Percentiles rank a stretch among this genome's conserved stretches.
Evolutionary conservation across 2,113 vertebrate species (phyloP).

Genomic region (Barbus barbus): DNA sequence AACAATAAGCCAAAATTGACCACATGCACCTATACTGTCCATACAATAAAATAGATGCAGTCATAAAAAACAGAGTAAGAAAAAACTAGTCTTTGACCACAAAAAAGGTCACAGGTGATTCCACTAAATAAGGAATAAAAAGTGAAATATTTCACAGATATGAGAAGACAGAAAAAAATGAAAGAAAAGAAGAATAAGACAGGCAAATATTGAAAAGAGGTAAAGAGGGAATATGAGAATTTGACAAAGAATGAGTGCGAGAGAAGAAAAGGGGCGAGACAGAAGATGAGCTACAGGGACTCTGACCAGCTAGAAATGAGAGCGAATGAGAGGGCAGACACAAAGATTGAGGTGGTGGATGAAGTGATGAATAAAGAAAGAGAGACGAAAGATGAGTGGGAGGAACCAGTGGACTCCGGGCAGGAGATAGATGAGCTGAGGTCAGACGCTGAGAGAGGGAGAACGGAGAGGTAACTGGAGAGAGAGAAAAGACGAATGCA

Average conservation of each 20-base stretch:
- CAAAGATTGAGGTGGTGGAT: conserved; percentile 41
- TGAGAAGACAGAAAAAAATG: background rate
- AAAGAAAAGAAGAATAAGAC: background rate
- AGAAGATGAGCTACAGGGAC: conserved; percentile 5
- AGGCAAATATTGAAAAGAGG: background rate
- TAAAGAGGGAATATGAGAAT: conserved; percentile 23
- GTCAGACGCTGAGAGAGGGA: conserved; percentile 51
- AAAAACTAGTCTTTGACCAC: too few relatives aligned
- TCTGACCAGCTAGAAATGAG: conserved; percentile 29
- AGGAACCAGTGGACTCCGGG: conserved; percentile 49
- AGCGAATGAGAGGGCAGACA: conserved; percentile 33
- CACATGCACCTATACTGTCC: too few relatives aligned
- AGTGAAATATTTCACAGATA: conserved; percentile 15
- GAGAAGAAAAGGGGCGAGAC: background rate
- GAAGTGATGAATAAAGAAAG: conserved; percentile 50
- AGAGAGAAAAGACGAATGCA: conserved; percentile 44
- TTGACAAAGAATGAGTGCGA: background rate
- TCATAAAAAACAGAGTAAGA: background rate
- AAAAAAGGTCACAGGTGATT: too few relatives aligned
- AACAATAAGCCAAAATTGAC: too few relatives aligned
- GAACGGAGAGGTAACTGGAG: conserved; percentile 21
- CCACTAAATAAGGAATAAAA: background rate
- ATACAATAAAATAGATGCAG: background rate
- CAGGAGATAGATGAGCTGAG: conserved; percentile 52
- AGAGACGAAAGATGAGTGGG: conserved; percentile 51